Evolutionary conservation across 2,888 invertebrate species (phyloP).

Genomic region (Holacanthella duospinosa): DNA sequence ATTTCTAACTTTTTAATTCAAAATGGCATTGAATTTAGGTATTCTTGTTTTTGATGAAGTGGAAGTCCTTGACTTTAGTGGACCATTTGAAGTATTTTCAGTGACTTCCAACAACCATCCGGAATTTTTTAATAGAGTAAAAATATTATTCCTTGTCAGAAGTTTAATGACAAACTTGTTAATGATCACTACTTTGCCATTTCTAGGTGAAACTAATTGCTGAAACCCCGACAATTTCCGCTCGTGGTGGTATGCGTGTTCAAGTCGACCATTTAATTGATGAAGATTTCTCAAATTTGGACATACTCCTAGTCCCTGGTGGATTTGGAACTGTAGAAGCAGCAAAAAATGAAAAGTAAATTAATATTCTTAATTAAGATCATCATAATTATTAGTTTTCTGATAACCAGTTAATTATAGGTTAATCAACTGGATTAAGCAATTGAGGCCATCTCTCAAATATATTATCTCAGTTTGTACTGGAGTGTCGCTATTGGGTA

Average conservation of each 20-base stretch:
- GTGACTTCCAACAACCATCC: no score
- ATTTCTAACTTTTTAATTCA: no score
- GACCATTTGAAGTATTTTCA: constrained; percentile 7
- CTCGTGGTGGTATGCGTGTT: not conserved
- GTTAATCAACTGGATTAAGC: constrained; percentile 5
- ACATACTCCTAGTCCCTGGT: constrained; percentile 8
- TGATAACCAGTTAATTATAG: not conserved
- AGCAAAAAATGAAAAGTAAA: not conserved
- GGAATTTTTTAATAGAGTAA: no score
- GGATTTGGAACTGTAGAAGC: not conserved
- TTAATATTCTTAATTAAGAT: not conserved
- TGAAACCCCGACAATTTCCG: not conserved
- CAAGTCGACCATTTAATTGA: not conserved
- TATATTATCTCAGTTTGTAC: constrained; percentile 8
- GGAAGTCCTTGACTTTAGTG: constrained; percentile 5
- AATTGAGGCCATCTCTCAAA: not conserved
- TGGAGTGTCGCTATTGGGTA: constrained; percentile 5
- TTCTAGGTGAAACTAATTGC: not conserved
- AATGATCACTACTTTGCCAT: no score
- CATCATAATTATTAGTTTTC: not conserved
- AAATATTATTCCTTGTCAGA: no score
- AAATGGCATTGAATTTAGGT: no score
- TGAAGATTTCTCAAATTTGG: not conserved
- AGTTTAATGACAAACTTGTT: no score
- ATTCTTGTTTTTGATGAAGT: constrained; percentile 3